Evolutionary conservation across 2,797 vertebrate genomes (phyloP), one percentile per base, ranked within the genome.

Genomic region (Danionella dracula): DNA sequence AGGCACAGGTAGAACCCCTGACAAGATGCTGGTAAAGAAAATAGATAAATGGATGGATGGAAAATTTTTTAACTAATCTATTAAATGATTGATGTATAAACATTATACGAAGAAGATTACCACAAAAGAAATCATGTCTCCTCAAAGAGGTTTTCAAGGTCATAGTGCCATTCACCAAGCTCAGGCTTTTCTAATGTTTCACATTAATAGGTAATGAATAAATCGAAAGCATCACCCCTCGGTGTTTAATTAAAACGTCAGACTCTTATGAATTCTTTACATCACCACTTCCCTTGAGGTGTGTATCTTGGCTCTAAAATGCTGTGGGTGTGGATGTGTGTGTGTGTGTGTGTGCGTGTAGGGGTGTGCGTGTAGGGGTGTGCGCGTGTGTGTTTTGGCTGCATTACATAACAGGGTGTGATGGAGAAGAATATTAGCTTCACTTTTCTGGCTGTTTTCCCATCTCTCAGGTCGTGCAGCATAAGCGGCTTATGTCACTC

Each of bases 401-500:
- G 35, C 11, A 34, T 73, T 45, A 67, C 20, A 68, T 51, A 44
- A 58, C 48, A 2, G 23, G 1, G 34, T 51, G 20, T 54, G 46
- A 67, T 67, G 45, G 45, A 59, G 37, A 58, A 34, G 35, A 59
- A 48, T 50, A 53, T 64, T 23, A 68, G 20, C 21, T 16, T 27
- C 5, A 21, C 13, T 45, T 15, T 21, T 55, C 8, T 32, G 1
- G 11, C 21, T 9, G 13, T 35, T 51, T 38, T 45, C 15, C 15
- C 20, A 8, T 15, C 35, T 35, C 6, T 4, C 38, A 50, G 41
- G 37, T 65, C 31, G 46, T 42, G 10, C 49, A 35, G 11, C n/a
- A 19, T 67, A 75, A 71, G 58, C 57, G 41, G 64, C 59, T 71
- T 75, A 71, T 75, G 59, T 68, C 54, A 68, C 35, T 42, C 32